A percentile compares a stretch with the other conserved stretches of the same genome.
Evolutionary conservation across 2,888 invertebrate species (phyloP).

Genomic region (Chouioia cunea): DNA sequence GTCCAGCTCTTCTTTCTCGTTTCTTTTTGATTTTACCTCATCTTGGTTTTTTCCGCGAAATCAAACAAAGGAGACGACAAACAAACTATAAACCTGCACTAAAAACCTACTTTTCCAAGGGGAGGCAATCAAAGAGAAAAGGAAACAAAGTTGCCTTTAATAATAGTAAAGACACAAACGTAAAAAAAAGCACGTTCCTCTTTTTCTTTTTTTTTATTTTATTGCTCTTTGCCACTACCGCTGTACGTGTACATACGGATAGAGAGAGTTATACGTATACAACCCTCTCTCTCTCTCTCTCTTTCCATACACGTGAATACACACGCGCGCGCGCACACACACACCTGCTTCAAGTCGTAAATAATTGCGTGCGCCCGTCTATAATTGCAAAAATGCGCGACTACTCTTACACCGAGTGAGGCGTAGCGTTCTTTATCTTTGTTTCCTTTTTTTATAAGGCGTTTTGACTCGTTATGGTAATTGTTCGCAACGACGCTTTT

Average conservation of each 20-base stretch:
- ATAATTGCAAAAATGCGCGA: conserved; percentile 28
- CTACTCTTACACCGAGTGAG: conserved; percentile 13
- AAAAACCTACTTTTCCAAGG: conserved; percentile 42
- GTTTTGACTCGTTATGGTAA: too few species aligned
- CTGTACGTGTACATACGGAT: too few species aligned
- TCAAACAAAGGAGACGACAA: too few species aligned
- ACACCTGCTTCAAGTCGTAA: conserved; percentile 21
- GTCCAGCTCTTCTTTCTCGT: too few species aligned
- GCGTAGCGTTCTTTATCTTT: background rate
- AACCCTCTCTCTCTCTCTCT: too few species aligned
- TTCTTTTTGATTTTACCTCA: too few species aligned
- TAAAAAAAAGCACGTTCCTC: conserved; percentile 11
- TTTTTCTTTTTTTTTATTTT: conserved; percentile 22
- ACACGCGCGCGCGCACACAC: too few species aligned
- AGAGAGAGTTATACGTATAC: too few species aligned
- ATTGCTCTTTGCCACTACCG: background rate
- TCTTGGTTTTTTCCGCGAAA: too few species aligned
- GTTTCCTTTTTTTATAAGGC: too few species aligned
- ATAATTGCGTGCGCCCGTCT: conserved; percentile 14
- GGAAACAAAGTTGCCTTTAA: conserved; percentile 39
- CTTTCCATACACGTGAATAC: too few species aligned
- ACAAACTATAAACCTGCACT: conserved; percentile 5
- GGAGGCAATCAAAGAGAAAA: conserved; percentile 41
- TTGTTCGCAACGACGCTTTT: too few species aligned
- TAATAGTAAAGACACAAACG: conserved; percentile 33